These are phyloP conservation scores for Hypsibius dujardini DNA, from an alignment of 1,140 invertebrate species.

Conservation along the genomic window DNA sequence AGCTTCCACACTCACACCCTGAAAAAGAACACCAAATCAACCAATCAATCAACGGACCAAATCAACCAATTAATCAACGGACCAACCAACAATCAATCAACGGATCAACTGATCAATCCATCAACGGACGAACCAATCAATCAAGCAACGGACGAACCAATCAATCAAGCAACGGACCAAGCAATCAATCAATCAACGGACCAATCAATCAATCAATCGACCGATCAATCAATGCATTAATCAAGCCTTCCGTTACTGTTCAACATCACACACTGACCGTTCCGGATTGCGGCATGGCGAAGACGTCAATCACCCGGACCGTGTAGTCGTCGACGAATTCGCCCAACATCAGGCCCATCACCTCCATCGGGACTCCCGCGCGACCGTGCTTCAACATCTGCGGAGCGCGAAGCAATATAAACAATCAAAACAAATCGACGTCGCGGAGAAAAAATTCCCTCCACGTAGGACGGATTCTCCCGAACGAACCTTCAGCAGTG, in stretches of 20 bases:
- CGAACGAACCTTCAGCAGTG: conserved; percentile 56
- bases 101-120: no score
- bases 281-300: conserved; percentile 99
- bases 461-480: no score
- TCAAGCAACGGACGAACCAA: no score
- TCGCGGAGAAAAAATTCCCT: not conserved
- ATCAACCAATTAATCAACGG: no score
- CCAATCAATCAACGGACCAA: no score
- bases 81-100: no score
- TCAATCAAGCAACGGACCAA: no score
- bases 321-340: conserved; percentile 99
- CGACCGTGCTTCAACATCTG: conserved; percentile 95
- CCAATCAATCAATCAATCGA: no score
- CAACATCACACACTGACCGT: conserved; percentile 40
- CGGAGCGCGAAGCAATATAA: not conserved
- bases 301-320: conserved; percentile 96
- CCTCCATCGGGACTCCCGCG: conserved; percentile 99
- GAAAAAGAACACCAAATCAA: conserved; percentile 24
- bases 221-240: no score
- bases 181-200: no score
- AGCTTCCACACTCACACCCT: conserved; percentile 96
- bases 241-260: no score
- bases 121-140: no score
- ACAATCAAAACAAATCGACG: not conserved
- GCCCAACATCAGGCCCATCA: conserved; percentile 98